These are phyloP conservation scores for Pangasianodon gigas DNA, from an alignment of 2,113 vertebrate genomes.

Conservation along the genomic window DNA sequence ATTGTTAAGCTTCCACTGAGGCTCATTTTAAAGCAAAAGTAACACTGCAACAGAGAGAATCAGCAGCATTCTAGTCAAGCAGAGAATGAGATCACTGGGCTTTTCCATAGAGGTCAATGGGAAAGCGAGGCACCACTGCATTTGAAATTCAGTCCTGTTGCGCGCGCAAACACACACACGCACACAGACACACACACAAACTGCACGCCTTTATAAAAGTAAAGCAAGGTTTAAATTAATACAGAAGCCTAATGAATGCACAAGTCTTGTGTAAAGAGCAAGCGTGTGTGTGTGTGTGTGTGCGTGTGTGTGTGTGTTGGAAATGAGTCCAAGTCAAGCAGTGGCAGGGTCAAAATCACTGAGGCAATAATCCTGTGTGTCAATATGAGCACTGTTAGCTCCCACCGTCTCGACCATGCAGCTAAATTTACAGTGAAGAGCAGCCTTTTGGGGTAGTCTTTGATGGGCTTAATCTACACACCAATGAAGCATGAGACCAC, in stretches of 20 bases:
- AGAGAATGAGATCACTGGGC: slow-evolving; percentile 76
- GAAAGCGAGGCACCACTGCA: slow-evolving; percentile 63
- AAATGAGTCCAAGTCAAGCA: slow-evolving; percentile 71
- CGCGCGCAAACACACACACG: slow-evolving; percentile 65
- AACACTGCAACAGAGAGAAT: slow-evolving; percentile 71
- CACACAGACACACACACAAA: slow-evolving; percentile 65
- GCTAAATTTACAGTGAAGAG: slow-evolving; percentile 65
- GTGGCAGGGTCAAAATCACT: slow-evolving; percentile 70
- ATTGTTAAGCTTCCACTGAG: slow-evolving; percentile 61
- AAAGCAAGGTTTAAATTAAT: slow-evolving; percentile 68
- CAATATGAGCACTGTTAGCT: slow-evolving; percentile 69
- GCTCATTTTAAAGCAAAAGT: slow-evolving; percentile 70
- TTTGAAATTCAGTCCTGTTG: slow-evolving; percentile 75
- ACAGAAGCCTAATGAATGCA: slow-evolving; percentile 73
- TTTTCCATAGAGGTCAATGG: slow-evolving; percentile 76
- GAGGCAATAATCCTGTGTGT: slow-evolving; percentile 73
- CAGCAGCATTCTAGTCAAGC: slow-evolving; percentile 74
- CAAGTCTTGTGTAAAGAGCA: slow-evolving; percentile 57
- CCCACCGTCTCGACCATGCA: slow-evolving; percentile 57
- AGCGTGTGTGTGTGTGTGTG: slow-evolving; percentile 20
- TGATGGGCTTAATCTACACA: slow-evolving; percentile 58
- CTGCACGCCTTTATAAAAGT: slow-evolving; percentile 72
- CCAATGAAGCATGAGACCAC: slow-evolving; percentile 49
- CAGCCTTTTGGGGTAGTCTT: slow-evolving; percentile 57
- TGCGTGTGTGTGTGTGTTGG: slow-evolving; percentile 45